A percentile compares a stretch with the other conserved stretches of the same genome.
These are phyloP conservation scores for Malaclemys terrapin DNA, from an alignment of 2,113 vertebrate species.

Conservation along the genomic window DNA sequence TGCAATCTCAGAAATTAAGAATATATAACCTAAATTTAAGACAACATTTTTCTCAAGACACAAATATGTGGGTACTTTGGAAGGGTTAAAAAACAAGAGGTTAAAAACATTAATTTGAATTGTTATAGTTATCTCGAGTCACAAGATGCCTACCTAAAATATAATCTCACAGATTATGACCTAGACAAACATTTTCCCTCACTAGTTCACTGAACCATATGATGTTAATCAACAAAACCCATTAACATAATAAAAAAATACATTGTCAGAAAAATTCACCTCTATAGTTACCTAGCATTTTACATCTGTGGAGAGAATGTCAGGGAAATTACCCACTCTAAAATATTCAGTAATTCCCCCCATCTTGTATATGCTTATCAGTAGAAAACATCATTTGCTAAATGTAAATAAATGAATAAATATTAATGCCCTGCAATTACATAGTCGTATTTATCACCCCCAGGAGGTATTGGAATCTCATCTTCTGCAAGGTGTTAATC, in stretches of 20 bases:
- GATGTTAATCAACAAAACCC: background rate
- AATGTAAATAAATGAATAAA: fast-evolving
- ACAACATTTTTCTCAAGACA: slow-evolving; percentile 28
- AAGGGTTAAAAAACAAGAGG: background rate
- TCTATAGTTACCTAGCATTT: background rate
- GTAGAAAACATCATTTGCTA: background rate
- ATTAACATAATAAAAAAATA: background rate
- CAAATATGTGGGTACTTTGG: slow-evolving; percentile 28
- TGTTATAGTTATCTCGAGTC: background rate
- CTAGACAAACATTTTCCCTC: background rate
- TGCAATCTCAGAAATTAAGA: slow-evolving; percentile 69
- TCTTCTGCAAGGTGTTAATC: background rate
- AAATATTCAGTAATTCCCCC: background rate
- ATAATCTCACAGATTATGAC: background rate
- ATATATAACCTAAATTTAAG: slow-evolving; percentile 45
- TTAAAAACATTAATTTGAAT: background rate
- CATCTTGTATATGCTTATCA: background rate
- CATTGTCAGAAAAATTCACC: background rate
- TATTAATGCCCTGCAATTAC: background rate
- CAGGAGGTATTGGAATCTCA: background rate
- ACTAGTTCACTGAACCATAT: background rate
- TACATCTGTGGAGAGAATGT: background rate
- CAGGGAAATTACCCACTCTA: background rate
- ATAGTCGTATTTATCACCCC: background rate
- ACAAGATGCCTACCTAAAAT: background rate